These are phyloP conservation scores for Netelia virgata DNA, from an alignment of 2,888 invertebrate species.

Conservation along the genomic window DNA sequence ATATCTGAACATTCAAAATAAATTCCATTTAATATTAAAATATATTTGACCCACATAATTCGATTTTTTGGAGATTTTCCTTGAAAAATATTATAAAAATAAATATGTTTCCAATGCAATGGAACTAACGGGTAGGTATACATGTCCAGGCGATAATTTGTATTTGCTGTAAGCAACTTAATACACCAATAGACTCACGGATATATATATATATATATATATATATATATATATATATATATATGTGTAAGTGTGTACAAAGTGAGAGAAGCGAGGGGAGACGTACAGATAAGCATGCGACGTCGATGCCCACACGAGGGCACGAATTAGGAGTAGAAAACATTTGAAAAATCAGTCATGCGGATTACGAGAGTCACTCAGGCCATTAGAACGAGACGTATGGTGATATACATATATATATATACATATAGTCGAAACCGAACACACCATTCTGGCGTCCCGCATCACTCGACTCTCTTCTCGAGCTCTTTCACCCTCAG, in stretches of 20 bases:
- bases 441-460: conserved; percentile 70
- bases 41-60: not conserved
- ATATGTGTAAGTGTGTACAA: not conserved
- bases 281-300: conserved; percentile 54
- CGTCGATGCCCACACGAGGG: conserved; percentile 55
- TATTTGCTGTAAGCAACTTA: conserved; percentile 68
- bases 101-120: not conserved
- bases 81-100: not conserved
- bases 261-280: conserved; percentile 46
- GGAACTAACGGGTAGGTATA: not conserved
- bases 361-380: conserved; percentile 80
- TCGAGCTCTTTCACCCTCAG: conserved; percentile 13
- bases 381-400: conserved; percentile 69
- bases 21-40: too few species aligned
- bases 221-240: conserved; percentile 12
- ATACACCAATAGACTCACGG: conserved; percentile 17
- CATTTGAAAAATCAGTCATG: conserved; percentile 80
- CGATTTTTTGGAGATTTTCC: not conserved
- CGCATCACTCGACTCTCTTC: conserved; percentile 73
- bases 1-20: too few species aligned
- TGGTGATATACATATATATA: conserved; percentile 26
- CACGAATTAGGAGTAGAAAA: conserved; percentile 76
- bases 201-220: conserved; percentile 11
- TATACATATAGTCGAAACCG: conserved; percentile 48
- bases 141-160: conserved; percentile 52